phyloP scores from a whole-genome alignment of 2,113 vertebrate genomes.

The Psittacara wagleri region DNA sequence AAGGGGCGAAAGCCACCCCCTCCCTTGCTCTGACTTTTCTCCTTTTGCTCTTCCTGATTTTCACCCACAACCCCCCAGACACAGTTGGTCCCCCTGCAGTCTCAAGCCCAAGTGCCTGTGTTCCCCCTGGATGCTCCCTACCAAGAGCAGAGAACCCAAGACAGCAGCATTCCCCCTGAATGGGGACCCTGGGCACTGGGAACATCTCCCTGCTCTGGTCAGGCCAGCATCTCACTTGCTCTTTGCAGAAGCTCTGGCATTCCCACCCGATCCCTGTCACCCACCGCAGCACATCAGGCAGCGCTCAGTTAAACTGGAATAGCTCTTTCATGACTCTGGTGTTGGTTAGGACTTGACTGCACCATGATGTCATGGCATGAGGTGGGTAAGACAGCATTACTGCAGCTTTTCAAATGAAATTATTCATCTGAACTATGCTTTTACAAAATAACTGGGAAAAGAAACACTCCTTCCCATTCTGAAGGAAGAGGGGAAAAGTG shows the following conservation, averaged over 20 bases:
- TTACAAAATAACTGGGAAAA: not conserved
- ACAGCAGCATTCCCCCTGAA: rapidly evolving
- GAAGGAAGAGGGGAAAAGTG: rapidly evolving
- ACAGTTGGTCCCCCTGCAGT: rapidly evolving
- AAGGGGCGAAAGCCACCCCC: not conserved
- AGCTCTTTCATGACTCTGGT: not conserved
- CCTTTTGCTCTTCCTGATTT: not conserved
- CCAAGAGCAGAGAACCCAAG: not conserved
- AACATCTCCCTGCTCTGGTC: not conserved
- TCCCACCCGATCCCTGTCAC: not conserved
- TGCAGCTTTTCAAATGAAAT: not conserved
- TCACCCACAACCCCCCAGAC: not conserved
- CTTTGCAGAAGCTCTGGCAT: not conserved
- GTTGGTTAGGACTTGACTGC: not conserved
- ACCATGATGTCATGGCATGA: not conserved
- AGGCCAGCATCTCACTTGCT: not conserved
- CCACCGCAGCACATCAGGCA: not conserved
- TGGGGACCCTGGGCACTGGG: not conserved
- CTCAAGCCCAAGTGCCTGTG: not conserved
- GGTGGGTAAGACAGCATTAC: not conserved
- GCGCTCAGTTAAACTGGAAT: not conserved
- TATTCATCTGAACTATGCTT: rapidly evolving
- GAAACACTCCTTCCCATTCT: rapidly evolving
- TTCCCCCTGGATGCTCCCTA: not conserved
- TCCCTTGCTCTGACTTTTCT: not conserved